These are phyloP conservation scores for Oreochromis grahami DNA, from an alignment of 2,797 vertebrate species.

Conservation along the genomic window DNA sequence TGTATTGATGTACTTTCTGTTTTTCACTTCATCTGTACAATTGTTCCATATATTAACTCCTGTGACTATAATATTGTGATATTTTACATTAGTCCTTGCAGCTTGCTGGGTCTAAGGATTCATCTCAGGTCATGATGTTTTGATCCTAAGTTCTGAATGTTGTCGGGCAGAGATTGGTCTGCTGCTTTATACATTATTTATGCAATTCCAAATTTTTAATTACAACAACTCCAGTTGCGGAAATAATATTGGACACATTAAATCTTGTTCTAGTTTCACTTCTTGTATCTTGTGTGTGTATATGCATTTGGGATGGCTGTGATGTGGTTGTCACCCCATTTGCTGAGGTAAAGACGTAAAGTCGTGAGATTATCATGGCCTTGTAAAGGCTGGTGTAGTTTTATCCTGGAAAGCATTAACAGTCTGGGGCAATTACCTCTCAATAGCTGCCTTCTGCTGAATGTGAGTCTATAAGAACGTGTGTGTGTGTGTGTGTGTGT, in stretches of 20 bases:
- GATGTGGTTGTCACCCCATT: constrained; percentile 36
- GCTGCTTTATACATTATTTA: not conserved
- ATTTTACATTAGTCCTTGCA: not conserved
- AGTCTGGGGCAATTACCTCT: constrained; percentile 54
- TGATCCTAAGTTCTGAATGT: not conserved
- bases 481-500: not conserved
- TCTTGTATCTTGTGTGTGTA: not conserved
- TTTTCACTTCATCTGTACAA: not conserved
- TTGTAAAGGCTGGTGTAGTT: constrained; percentile 51
- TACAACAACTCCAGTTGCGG: not conserved
- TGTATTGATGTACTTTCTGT: not conserved
- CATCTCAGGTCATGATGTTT: not conserved
- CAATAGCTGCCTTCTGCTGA: constrained; percentile 47
- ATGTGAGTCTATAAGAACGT: not conserved
- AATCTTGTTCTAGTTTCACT: not conserved
- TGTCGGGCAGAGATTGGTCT: fast-evolving
- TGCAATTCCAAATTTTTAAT: not conserved
- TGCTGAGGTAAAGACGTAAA: constrained; percentile 49
- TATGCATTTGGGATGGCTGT: not conserved
- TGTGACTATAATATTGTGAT: not conserved
- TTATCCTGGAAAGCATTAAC: constrained; percentile 62
- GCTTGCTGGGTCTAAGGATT: not conserved
- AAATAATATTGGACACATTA: not conserved
- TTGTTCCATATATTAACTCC: not conserved
- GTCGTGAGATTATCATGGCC: constrained; percentile 48